Evolutionary conservation across 1,140 invertebrate genomes (phyloP).

Genomic region (Oedothorax gibbosus): DNA sequence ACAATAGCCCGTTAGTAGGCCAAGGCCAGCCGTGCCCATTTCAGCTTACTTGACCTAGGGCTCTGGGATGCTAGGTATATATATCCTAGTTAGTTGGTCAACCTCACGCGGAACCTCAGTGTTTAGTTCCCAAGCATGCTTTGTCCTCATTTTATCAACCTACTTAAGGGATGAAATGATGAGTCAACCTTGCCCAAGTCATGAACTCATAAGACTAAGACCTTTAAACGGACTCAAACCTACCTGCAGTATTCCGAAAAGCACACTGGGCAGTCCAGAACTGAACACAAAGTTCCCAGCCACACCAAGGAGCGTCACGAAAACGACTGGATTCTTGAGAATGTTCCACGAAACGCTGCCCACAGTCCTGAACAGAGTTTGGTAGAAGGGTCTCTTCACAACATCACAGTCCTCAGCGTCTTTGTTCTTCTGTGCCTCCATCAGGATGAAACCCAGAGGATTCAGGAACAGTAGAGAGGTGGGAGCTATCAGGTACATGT

Average conservation of each 20-base stretch:
- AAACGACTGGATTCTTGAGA: constrained; percentile 87
- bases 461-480: constrained; percentile 93
- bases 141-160: no score
- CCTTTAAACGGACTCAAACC: not conserved
- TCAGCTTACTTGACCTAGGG: no score
- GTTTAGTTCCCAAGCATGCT: no score
- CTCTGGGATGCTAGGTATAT: no score
- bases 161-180: no score
- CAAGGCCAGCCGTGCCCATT: no score
- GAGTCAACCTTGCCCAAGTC: no score
- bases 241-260: constrained; percentile 56
- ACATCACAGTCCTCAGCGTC: not conserved
- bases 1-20: no score
- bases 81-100: no score
- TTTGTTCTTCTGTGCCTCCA: constrained; percentile 86
- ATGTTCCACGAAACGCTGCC: constrained; percentile 75
- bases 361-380: constrained; percentile 16
- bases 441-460: constrained; percentile 88
- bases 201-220: not conserved
- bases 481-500: constrained; percentile 93
- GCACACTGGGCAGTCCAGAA: constrained; percentile 34
- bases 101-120: no score
- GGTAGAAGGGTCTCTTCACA: not conserved
- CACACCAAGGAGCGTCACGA: constrained; percentile 93
- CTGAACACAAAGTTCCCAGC: constrained; percentile 84